phyloP scores from a whole-genome alignment of 2,113 vertebrate species.

The Bambusicola thoracicus region DNA sequence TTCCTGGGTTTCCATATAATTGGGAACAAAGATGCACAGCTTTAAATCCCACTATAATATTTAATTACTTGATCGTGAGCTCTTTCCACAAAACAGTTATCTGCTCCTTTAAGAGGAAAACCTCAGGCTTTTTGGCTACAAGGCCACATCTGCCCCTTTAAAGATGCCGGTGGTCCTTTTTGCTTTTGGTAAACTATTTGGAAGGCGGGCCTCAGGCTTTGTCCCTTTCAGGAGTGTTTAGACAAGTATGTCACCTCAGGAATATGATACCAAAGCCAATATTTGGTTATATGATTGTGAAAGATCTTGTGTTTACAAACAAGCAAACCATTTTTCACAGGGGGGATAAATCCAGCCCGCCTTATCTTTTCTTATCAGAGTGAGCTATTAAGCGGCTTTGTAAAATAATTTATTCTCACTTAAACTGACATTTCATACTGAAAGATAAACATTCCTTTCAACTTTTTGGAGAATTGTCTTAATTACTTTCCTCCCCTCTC shows the following conservation, averaged over 20 bases:
- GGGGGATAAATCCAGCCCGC: not conserved
- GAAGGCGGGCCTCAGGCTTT: not conserved
- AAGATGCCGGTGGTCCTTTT: constrained; percentile 20
- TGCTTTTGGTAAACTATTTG: not conserved
- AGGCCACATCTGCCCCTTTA: not conserved
- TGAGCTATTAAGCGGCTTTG: constrained; percentile 14
- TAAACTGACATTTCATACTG: not conserved
- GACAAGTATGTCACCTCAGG: not conserved
- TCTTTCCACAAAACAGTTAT: not conserved
- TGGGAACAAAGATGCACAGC: not conserved
- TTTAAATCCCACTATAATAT: constrained; percentile 12
- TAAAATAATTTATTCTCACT: constrained; percentile 20
- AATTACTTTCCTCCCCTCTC: not conserved
- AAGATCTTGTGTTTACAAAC: not conserved
- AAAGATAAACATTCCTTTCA: not conserved
- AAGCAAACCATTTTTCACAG: not conserved
- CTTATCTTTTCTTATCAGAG: constrained; percentile 37
- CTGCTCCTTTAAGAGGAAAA: constrained; percentile 7
- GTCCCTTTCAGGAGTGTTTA: not conserved
- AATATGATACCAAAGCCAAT: not conserved
- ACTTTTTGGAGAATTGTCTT: not conserved
- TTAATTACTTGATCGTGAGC: constrained; percentile 5
- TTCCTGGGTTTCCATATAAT: constrained; percentile 12
- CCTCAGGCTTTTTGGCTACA: constrained; percentile 18
- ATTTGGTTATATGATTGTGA: constrained; percentile 5